Evolutionary conservation across 2,888 invertebrate species (phyloP), one percentile per base, ranked within the genome.

Genomic region (Actias luna): DNA sequence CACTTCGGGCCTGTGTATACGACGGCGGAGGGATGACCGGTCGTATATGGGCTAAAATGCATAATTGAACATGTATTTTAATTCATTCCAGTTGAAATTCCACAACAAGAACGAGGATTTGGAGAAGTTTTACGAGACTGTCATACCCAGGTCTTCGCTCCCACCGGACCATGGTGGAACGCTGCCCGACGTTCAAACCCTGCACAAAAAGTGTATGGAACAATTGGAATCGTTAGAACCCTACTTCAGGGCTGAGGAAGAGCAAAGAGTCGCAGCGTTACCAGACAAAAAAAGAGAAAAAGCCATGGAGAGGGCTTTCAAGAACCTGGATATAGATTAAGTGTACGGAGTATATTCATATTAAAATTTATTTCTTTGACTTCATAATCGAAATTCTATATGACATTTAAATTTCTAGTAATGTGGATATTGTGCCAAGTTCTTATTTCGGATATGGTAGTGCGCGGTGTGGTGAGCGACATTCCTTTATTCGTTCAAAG

Each of bases 271-370:
- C 60, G 79, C 79, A 0, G 91, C 89, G 1, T 67, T 89, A 29
- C 89, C 90, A 0, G 88, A 88, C 63, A 91, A 92, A 68, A 91
- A 92, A 60, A 66, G 86, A 7, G 89, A 89, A 8, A 89, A 89
- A 52, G 95, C 95, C 0, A 92, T 95, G 67, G 95, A 95, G 69
- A 94, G 94, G 50, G 95, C 94, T 8, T 96, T 96, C 74, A 95
- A 95, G 73, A 95, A 95, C 74, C 80, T 96, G 39, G 95, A 95
- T 58, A 94, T 96, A 66, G 96, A 96, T 88, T 96, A 88, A 69
- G 61, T 64, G 67, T 58, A 39, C n/a, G 1, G 16, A 39, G 39
- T 46, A 8, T 5, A 46, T n/a, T n/a, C n/a, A 3, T 46, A 46
- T 46, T 22, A n/a, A 39, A 39, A 16, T 14, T 16, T 39, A 1